Evolutionary conservation across 2,888 invertebrate genomes (phyloP).

Genomic region (Neoaliturus tenellus): DNA sequence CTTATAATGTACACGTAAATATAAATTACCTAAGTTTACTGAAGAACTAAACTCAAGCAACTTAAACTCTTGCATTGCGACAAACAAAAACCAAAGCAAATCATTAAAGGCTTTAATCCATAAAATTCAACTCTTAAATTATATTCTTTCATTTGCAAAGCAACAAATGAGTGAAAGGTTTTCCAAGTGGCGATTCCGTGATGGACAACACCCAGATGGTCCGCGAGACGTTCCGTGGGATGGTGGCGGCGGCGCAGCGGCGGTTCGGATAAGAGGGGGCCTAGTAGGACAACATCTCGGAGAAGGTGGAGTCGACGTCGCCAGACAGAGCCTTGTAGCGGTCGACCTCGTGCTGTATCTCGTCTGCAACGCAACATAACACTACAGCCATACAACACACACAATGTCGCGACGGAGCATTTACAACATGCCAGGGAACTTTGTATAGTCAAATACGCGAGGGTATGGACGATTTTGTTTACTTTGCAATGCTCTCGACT

Average conservation of each 20-base stretch:
- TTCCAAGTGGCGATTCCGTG: neutral
- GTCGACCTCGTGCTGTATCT: conserved; percentile 88
- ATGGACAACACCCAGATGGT: conserved; percentile 1
- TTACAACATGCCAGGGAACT: too few species aligned
- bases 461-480: too few species aligned
- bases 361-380: conserved; percentile 86
- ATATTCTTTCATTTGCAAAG: conserved; percentile 33
- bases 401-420: too few species aligned
- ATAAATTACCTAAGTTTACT: neutral
- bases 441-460: too few species aligned
- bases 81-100: conserved; percentile 32
- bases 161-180: conserved; percentile 16
- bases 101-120: neutral
- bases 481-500: too few species aligned
- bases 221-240: neutral
- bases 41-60: neutral
- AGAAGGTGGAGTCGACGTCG: conserved; percentile 84
- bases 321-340: conserved; percentile 86
- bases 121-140: conserved; percentile 38
- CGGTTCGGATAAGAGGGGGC: neutral
- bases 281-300: conserved; percentile 72
- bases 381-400: too few species aligned
- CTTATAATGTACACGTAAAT: conserved; percentile 46
- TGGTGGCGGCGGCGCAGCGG: too few species aligned
- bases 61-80: neutral